These are phyloP conservation scores for Bruchidius siliquastri DNA, from an alignment of 2,888 invertebrate genomes.

Conservation along the genomic window DNA sequence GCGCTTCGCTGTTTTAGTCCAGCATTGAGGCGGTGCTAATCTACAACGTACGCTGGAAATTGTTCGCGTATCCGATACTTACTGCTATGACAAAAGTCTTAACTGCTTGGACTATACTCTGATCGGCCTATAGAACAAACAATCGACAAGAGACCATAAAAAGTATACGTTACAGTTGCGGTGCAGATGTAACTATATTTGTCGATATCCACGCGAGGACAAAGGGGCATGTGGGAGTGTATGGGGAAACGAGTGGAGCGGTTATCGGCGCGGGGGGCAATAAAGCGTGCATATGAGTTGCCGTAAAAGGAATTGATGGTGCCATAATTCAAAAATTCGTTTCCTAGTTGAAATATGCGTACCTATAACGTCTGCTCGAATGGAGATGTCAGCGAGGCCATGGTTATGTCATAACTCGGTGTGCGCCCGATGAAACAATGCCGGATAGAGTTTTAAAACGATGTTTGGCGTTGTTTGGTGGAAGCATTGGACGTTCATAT, in stretches of 20 bases:
- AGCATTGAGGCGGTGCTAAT: too few species aligned
- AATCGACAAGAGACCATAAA: background rate
- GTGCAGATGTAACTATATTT: background rate
- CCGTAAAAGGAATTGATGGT: conserved; percentile 2
- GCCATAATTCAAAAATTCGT: conserved; percentile 2
- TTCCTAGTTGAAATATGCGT: conserved; percentile 1
- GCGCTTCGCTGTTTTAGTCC: too few species aligned
- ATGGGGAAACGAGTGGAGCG: background rate
- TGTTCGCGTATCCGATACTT: too few species aligned
- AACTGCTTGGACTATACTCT: too few species aligned
- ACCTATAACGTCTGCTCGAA: background rate
- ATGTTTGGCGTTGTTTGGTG: background rate
- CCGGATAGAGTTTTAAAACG: background rate
- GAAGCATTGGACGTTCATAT: background rate
- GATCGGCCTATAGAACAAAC: too few species aligned
- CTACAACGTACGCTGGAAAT: too few species aligned
- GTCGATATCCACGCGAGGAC: background rate
- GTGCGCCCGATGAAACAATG: background rate
- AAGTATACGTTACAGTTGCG: background rate
- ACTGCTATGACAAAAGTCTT: too few species aligned
- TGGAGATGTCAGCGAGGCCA: background rate
- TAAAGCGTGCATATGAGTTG: conserved; percentile 1
- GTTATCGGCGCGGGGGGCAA: background rate
- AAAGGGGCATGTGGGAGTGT: background rate
- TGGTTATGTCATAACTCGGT: background rate